Base-by-base conservation (phyloP, 2,888 invertebrate species). In the Polyploca ridens region DNA sequence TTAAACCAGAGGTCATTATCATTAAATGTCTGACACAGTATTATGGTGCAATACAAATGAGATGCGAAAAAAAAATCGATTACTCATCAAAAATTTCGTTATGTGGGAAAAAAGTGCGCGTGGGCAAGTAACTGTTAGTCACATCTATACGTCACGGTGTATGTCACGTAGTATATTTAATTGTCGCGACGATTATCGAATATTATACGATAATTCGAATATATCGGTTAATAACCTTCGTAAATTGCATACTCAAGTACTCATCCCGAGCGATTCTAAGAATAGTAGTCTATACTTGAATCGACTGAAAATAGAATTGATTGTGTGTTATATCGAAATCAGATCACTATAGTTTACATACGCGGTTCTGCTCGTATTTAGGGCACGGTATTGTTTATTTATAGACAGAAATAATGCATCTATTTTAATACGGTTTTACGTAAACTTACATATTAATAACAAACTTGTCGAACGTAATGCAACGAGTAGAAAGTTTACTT, bases 111-210 rank as follows among this genome's bases (percentile, higher is more conserved):
- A 84, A 85, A 82, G 82, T 81, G 71, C 75, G 89, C 84, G 90
- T 90, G 83, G 90, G 90, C 78, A 78, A 44, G 11, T 62, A 60
- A 82, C 82, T 74, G 83, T 89, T 88, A 89, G 76, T 86, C 87
- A 88, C 78, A 75, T 74, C 73, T 71, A 74, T 73, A 71, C 74
- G 78, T 78, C 77, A 71, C 71, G 63, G 33, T 62, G 62, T 62
- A 74, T 77, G 83, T 84, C 81, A 85, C 67, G 67, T 60, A 73
- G 77, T 82, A 80, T 75, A 75, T 73, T 72, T 78, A 76, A 77
- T 69, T 78, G 75, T 81, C 78, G 66, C 69, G 68, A 66, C 63
- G 61, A 66, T 66, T 64, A 49, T 33, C 62, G 57, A 63, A 13
- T 16, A 19, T 19, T 10, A 27, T 38, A 57, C 54, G 33, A 58